Percentiles rank a stretch among this genome's conserved stretches.
Conservation (phyloP, 2,797 vertebrate genomes). For the Pteronotus mesoamericanus region DNA sequence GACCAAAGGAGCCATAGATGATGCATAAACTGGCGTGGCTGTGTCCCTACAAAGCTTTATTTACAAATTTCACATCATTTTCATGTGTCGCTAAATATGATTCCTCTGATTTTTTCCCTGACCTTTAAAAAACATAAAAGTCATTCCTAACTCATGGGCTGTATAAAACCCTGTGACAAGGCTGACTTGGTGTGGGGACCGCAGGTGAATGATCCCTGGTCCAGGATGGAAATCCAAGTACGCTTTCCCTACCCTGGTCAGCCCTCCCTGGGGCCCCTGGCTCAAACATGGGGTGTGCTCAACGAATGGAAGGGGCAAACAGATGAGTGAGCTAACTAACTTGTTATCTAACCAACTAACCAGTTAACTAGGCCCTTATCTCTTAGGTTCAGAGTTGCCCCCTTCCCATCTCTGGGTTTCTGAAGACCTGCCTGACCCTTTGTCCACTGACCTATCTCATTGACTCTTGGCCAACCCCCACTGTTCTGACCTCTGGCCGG, state of each 20-base stretch:
- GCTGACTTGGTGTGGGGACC: neutral
- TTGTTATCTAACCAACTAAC: neutral
- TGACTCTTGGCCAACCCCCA: neutral
- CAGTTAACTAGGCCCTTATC: neutral
- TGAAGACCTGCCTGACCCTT: neutral
- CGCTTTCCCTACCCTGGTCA: neutral
- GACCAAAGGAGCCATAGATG: neutral
- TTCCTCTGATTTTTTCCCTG: neutral
- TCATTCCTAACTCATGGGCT: neutral
- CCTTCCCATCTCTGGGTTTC: neutral
- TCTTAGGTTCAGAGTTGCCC: neutral
- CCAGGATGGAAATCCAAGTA: neutral
- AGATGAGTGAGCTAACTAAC: neutral
- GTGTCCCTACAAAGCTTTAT: neutral
- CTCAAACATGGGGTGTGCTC: neutral
- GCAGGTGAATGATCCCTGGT: neutral
- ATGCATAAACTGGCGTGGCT: fast-evolving
- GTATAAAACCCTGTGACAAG: neutral
- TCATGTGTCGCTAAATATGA: neutral
- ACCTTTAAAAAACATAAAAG: neutral
- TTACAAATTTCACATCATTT: neutral
- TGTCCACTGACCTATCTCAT: neutral
- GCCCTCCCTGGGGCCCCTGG: neutral
- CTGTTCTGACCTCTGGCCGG: neutral
- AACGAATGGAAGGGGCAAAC: neutral